Percentiles rank a stretch among this genome's conserved stretches.
phyloP scores from a whole-genome alignment of 2,797 vertebrate genomes.

The Alectoris magna region DNA sequence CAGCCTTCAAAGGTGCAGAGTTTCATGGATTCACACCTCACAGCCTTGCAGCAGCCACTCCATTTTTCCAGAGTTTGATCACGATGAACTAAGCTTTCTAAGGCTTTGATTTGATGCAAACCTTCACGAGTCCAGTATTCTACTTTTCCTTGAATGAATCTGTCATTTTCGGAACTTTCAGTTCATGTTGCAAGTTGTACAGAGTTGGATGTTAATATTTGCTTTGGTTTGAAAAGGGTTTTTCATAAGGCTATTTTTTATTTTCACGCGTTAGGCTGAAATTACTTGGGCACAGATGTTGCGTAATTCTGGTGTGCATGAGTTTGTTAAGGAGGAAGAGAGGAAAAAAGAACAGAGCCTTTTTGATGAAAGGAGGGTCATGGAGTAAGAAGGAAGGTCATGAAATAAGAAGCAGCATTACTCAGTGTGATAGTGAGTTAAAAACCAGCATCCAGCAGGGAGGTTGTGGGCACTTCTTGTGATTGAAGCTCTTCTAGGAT shows the following conservation, averaged over 20 bases:
- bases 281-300: background rate
- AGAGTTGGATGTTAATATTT: background rate
- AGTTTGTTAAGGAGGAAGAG: background rate
- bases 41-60: background rate
- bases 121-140: background rate
- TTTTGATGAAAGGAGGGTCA: background rate
- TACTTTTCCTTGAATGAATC: background rate
- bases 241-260: background rate
- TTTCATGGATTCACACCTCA: background rate
- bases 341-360: background rate
- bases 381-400: background rate
- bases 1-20: background rate
- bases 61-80: fast-evolving
- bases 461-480: background rate
- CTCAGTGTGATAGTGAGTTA: background rate
- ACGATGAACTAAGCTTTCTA: fast-evolving
- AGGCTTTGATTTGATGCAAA: background rate
- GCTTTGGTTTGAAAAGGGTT: background rate
- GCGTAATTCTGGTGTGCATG: fast-evolving
- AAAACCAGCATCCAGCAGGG: background rate
- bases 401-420: background rate
- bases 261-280: background rate
- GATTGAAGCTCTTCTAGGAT: background rate
- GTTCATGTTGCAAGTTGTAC: fast-evolving
- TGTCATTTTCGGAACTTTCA: fast-evolving